Percentiles rank a stretch among this genome's conserved stretches.
phyloP scores from a whole-genome alignment of 2,888 invertebrate genomes.

The Plagodis dolabraria region DNA sequence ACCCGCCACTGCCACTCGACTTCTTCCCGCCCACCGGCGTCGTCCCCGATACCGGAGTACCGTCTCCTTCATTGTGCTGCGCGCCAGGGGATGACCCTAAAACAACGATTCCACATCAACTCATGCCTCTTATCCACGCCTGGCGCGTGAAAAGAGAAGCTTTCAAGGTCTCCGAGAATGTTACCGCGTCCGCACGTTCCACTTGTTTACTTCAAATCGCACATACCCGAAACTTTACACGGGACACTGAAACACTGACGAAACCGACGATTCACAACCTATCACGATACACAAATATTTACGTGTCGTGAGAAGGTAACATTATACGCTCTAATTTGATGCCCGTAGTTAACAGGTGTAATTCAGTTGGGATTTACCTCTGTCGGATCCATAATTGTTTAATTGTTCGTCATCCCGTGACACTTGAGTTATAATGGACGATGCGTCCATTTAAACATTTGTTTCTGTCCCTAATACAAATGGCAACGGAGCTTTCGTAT shows the following conservation, averaged over 20 bases:
- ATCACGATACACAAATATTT: conserved; percentile 70
- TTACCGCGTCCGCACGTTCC: conserved; percentile 74
- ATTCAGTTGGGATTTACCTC: conserved; percentile 90
- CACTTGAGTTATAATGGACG: conserved; percentile 99
- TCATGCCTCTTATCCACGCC: conserved; percentile 33
- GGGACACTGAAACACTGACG: conserved; percentile 54
- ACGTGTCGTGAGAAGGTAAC: conserved; percentile 73
- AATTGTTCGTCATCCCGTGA: conserved; percentile 98
- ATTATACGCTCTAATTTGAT: conserved; percentile 82
- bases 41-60: conserved; percentile 80
- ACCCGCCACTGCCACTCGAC: conserved; percentile 86
- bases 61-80: conserved; percentile 83
- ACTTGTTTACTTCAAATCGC: conserved; percentile 75
- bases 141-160: conserved; percentile 56
- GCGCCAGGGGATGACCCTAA: conserved; percentile 84
- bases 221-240: conserved; percentile 46
- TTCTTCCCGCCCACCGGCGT: conserved; percentile 76
- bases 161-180: conserved; percentile 75
- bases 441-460: conserved; percentile 95
- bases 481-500: conserved; percentile 79
- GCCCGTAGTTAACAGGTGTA: conserved; percentile 83
- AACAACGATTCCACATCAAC: conserved; percentile 66
- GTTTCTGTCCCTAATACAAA: conserved; percentile 80
- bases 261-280: conserved; percentile 49
- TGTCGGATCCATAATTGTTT: conserved; percentile 95